Evolutionary conservation across 2,113 vertebrate species (phyloP).

Genomic region (Onychostoma macrolepis): DNA sequence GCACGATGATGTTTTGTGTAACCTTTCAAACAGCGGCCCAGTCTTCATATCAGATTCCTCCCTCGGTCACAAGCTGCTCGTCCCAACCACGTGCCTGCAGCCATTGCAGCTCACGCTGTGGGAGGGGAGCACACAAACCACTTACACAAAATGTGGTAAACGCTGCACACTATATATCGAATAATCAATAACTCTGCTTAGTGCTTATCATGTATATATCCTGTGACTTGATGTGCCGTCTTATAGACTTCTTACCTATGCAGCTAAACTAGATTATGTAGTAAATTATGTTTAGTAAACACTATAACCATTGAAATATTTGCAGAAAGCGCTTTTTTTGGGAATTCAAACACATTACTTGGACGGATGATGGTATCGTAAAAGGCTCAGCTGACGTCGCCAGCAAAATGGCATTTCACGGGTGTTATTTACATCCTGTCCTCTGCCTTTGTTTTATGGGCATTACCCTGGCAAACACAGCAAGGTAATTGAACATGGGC

Average conservation of each 20-base stretch:
- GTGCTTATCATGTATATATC: neutral
- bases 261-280: neutral
- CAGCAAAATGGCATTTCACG: slow-evolving; percentile 24
- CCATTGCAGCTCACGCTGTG: slow-evolving; percentile 37
- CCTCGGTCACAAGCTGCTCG: slow-evolving; percentile 76
- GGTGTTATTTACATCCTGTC: slow-evolving; percentile 33
- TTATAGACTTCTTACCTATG: neutral
- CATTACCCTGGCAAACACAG: slow-evolving; percentile 34
- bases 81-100: slow-evolving; percentile 70
- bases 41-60: slow-evolving; percentile 67
- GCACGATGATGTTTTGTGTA: slow-evolving; percentile 71
- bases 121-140: neutral
- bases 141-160: neutral
- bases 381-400: neutral
- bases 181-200: neutral
- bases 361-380: neutral
- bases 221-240: neutral
- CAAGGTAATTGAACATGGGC: slow-evolving; percentile 52
- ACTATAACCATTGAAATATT: neutral
- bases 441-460: slow-evolving; percentile 37
- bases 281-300: slow-evolving; percentile 8
- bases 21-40: slow-evolving; percentile 74
- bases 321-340: neutral
- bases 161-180: neutral
- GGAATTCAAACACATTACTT: slow-evolving; percentile 8